These are phyloP conservation scores for Hydrolagus colliei DNA, from an alignment of 2,797 vertebrate genomes.

Conservation along the genomic window DNA sequence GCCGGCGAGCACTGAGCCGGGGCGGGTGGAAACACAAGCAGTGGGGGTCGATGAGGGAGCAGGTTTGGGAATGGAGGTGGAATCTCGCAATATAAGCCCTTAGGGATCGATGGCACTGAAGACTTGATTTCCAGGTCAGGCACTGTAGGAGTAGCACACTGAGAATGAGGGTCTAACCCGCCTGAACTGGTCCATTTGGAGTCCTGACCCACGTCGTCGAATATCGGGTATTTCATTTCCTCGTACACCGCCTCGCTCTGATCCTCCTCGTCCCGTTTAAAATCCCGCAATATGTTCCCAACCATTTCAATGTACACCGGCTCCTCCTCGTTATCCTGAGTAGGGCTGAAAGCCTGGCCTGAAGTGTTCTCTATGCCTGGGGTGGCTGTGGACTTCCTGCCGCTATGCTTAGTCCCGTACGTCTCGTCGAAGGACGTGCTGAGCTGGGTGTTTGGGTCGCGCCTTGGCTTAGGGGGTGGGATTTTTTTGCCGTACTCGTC, in stretches of 20 bases:
- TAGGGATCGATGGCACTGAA: slow-evolving; percentile 74
- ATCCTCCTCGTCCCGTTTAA: slow-evolving; percentile 73
- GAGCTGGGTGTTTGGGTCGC: slow-evolving; percentile 93
- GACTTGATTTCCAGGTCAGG: slow-evolving; percentile 80
- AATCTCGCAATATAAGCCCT: slow-evolving; percentile 88
- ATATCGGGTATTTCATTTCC: slow-evolving; percentile 94
- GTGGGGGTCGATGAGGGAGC: slow-evolving; percentile 84
- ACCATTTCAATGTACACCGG: slow-evolving; percentile 99
- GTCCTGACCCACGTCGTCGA: slow-evolving; percentile 83
- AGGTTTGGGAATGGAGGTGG: slow-evolving; percentile 95
- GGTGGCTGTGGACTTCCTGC: slow-evolving; percentile 52
- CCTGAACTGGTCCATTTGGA: slow-evolving; percentile 54
- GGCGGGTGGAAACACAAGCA: slow-evolving; percentile 90
- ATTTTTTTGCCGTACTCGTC: slow-evolving; percentile 91
- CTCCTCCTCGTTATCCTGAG: slow-evolving; percentile 79
- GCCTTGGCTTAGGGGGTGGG: slow-evolving; percentile 94
- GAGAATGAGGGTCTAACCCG: slow-evolving; percentile 75
- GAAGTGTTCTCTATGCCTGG: slow-evolving; percentile 68
- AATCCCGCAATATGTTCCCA: slow-evolving; percentile 76
- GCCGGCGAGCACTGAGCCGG: slow-evolving; percentile 94
- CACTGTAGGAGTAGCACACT: slow-evolving; percentile 85
- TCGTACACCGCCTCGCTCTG: slow-evolving; percentile 92
- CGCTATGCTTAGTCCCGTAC: slow-evolving; percentile 74
- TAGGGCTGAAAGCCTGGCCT: slow-evolving; percentile 70
- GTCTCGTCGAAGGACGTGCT: slow-evolving; percentile 96